Conservation (phyloP, 2,888 invertebrate species). For the Polymixis flavicincta region DNA sequence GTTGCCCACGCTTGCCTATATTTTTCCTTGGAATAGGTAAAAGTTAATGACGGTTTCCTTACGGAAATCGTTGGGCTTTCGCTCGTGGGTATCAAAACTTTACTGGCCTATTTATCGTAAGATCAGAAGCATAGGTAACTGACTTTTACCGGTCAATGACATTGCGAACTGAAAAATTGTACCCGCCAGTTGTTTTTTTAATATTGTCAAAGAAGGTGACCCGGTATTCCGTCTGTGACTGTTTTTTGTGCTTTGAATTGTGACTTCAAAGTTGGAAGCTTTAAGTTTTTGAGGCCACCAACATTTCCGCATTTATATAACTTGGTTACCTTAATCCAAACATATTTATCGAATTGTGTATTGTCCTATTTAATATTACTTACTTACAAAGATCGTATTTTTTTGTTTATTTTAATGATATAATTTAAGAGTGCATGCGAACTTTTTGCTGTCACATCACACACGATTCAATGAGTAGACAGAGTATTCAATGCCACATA, state of each 20-base stretch:
- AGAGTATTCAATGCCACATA: not conserved
- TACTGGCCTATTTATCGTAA: conserved; percentile 63
- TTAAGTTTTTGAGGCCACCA: conserved; percentile 6
- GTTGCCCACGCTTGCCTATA: conserved; percentile 9
- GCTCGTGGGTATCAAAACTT: conserved; percentile 61
- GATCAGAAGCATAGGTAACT: conserved; percentile 62
- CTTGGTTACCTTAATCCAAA: conserved; percentile 10
- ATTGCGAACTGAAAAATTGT: conserved; percentile 25
- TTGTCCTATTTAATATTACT: conserved; percentile 2
- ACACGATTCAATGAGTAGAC: not conserved
- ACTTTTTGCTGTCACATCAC: not conserved
- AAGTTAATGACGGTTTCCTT: conserved; percentile 28
- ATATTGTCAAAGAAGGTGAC: conserved; percentile 17
- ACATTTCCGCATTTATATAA: conserved; percentile 19
- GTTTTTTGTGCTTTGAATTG: conserved; percentile 17
- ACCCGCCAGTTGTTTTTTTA: conserved; percentile 18
- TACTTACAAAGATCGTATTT: not conserved
- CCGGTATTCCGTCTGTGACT: conserved; percentile 11
- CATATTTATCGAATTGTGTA: not conserved
- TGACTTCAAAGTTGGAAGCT: conserved; percentile 8
- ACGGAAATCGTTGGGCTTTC: conserved; percentile 21
- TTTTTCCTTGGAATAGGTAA: conserved; percentile 21
- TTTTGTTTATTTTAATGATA: not conserved
- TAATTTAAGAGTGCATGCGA: not conserved
- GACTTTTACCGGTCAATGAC: conserved; percentile 67